Conservation (phyloP, 2,888 invertebrate species). For the Ormyrus rosae region DNA sequence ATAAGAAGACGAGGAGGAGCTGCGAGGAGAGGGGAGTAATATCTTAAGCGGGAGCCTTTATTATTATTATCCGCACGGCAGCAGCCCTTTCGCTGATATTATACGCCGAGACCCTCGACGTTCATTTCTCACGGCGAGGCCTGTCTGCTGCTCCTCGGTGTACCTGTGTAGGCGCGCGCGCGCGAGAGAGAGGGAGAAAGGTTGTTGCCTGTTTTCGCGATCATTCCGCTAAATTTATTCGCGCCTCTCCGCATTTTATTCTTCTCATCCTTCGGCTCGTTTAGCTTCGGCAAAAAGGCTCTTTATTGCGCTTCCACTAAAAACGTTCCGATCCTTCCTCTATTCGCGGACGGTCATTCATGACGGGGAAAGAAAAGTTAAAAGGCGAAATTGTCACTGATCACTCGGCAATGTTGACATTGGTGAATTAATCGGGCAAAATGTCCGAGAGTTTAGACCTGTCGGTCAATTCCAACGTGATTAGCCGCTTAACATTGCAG, state of each 20-base stretch:
- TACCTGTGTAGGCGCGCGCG: too few species aligned
- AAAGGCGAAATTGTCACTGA: slow-evolving; percentile 29
- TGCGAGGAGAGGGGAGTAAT: slow-evolving; percentile 31
- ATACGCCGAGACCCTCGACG: background rate
- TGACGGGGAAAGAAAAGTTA: too few species aligned
- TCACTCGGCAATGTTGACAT: slow-evolving; percentile 29
- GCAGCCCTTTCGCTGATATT: slow-evolving; percentile 25
- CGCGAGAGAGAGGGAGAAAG: too few species aligned
- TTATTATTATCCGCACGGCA: slow-evolving; percentile 41
- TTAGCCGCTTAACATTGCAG: slow-evolving; percentile 26
- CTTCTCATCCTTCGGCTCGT: background rate
- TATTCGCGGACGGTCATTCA: too few species aligned
- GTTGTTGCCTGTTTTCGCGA: background rate
- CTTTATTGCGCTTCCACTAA: background rate
- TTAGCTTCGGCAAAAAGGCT: background rate
- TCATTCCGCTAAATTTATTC: background rate
- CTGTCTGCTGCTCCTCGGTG: background rate
- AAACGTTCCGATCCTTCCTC: too few species aligned
- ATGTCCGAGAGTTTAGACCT: slow-evolving; percentile 53
- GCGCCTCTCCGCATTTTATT: background rate
- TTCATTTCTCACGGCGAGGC: slow-evolving; percentile 18
- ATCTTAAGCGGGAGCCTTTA: slow-evolving; percentile 47
- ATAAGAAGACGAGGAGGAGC: slow-evolving; percentile 11
- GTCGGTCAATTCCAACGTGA: slow-evolving; percentile 54
- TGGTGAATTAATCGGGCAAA: slow-evolving; percentile 31